These are phyloP conservation scores for Digitonthophagus gazella DNA, from an alignment of 2,888 invertebrate species.

Conservation along the genomic window DNA sequence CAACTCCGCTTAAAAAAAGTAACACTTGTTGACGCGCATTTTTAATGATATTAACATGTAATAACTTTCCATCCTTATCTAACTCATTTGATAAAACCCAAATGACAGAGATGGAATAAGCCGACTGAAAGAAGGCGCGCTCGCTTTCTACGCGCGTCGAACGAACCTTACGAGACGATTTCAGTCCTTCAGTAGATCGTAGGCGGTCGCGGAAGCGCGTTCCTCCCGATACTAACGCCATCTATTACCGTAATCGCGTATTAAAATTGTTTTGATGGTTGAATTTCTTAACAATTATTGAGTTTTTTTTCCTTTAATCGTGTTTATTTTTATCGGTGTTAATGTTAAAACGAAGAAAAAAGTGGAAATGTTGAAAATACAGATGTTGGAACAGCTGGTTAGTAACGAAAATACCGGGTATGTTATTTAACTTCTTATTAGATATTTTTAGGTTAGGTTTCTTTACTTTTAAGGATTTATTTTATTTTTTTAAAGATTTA, in stretches of 20 bases:
- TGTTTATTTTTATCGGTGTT: not conserved
- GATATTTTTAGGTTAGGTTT: not conserved
- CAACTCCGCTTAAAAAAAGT: too few species aligned
- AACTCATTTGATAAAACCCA: too few species aligned
- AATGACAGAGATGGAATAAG: too few species aligned
- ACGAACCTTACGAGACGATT: not conserved
- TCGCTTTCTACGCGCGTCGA: not conserved
- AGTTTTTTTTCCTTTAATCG: not conserved
- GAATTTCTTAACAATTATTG: not conserved
- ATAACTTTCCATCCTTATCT: too few species aligned
- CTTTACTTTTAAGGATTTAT: too few species aligned
- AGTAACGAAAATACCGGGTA: slow-evolving; percentile 58
- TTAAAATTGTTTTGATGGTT: not conserved
- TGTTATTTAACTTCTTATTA: not conserved
- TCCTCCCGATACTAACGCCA: not conserved
- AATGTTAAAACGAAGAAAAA: slow-evolving; percentile 5
- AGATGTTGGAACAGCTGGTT: slow-evolving; percentile 73
- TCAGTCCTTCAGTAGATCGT: not conserved
- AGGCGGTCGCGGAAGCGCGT: not conserved
- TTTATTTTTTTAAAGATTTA: too few species aligned
- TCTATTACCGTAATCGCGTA: not conserved
- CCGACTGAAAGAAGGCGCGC: too few species aligned
- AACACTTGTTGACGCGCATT: too few species aligned
- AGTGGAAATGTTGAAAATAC: slow-evolving; percentile 68
- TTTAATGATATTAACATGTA: too few species aligned